Evolutionary conservation across 2,888 invertebrate genomes (phyloP), one percentile per base, ranked within the genome.

Genomic region (Lasioglossum lativentre): DNA sequence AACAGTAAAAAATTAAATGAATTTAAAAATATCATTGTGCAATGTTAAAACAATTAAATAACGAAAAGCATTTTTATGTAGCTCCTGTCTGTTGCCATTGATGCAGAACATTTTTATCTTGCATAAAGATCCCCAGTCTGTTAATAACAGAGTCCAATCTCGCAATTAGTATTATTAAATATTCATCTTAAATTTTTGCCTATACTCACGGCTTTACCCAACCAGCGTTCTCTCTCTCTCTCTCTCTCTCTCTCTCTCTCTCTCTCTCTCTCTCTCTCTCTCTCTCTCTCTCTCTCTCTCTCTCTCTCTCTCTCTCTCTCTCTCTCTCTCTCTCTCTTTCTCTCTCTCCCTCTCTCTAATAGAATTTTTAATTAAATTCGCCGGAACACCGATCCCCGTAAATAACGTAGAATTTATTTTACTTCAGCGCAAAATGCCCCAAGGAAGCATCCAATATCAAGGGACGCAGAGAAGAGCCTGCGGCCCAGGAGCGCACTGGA

Each of bases 401-500:
- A 83, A 78, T 85, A 85, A 85, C 56, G 59, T 52, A 78, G 42
- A 77, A 86, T 82, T 80, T 71, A 71, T 85, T 78, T 71, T 75
- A 82, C 83, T 86, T 85, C 38, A 86, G 89, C 83, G 86, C 93
- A 94, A 92, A 88, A 95, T 95, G 95, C 94, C 94, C 88, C 94
- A 95, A 90, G 95, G 94, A 91, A 94, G 94, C 89, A 90, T 93
- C 81, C 94, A 95, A 84, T 95, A 94, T 93, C 95, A 95, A 88
- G 95, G 95, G 88, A 95, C 95, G 88, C 95, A 95, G 90, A 94
- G 95, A 91, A 93, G 95, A 92, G 93, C 95, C 85, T 95, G 94
- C 89, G 95, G 91, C 81, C 94, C 98, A 88, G 98, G 98, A 88
- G 97, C 98, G 92, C 97, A 98, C 95, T 98, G 98, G 98, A 98